Conservation (phyloP, 1,140 invertebrate genomes). For the Drosophila watanabei region DNA sequence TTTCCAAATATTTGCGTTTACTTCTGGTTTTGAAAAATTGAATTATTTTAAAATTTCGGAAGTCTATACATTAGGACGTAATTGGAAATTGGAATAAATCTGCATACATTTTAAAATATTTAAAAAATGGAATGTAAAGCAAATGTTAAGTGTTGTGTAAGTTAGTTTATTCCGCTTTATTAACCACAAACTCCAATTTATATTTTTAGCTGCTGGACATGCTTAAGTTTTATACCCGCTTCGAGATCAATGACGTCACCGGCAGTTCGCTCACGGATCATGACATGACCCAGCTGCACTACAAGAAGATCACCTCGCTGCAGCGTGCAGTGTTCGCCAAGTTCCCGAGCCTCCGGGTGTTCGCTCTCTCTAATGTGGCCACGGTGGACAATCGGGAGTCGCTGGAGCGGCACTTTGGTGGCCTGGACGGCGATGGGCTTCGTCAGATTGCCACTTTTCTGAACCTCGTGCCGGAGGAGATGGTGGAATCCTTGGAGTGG, state of each 20-base stretch:
- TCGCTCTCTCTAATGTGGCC: slow-evolving; percentile 97
- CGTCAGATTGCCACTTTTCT: slow-evolving; percentile 94
- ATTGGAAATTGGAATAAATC: no score
- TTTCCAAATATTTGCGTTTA: no score
- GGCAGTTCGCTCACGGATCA: slow-evolving; percentile 97
- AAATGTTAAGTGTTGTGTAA: no score
- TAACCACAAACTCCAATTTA: neutral
- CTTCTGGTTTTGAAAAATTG: no score
- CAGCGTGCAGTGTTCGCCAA: slow-evolving; percentile 97
- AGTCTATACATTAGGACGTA: no score
- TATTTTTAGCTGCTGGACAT: slow-evolving; percentile 95
- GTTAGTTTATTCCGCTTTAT: neutral
- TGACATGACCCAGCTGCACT: slow-evolving; percentile 97
- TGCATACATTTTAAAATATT: neutral
- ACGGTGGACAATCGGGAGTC: slow-evolving; percentile 95
- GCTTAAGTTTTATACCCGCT: slow-evolving; percentile 98
- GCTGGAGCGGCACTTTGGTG: slow-evolving; percentile 94
- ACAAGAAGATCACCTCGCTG: slow-evolving; percentile 94
- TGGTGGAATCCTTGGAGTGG: slow-evolving; percentile 89
- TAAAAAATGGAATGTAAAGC: no score
- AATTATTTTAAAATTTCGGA: no score
- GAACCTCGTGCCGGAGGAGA: slow-evolving; percentile 93
- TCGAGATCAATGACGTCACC: slow-evolving; percentile 98
- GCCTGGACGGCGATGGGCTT: slow-evolving; percentile 91
- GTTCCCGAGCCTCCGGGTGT: slow-evolving; percentile 94